Conservation (phyloP, 2,797 vertebrate species). For the Cyclopterus lumpus region DNA sequence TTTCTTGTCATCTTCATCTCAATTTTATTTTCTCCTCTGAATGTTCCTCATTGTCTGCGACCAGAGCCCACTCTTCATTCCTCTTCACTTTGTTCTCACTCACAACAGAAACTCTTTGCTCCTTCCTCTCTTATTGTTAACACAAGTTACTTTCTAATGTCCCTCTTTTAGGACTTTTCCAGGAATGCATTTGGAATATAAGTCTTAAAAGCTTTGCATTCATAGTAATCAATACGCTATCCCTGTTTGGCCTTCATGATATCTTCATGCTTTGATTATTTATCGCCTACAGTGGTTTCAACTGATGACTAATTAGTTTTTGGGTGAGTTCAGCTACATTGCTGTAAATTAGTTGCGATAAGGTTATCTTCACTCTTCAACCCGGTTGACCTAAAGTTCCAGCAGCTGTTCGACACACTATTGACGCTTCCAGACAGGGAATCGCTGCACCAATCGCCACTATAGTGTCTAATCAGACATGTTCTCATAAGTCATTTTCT, state of each 20-base stretch:
- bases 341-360: conserved; percentile 10
- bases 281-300: background rate
- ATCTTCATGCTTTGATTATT: conserved; percentile 10
- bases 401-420: background rate
- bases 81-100: conserved; percentile 13
- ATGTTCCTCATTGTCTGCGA: conserved; percentile 25
- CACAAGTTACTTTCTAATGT: conserved; percentile 7
- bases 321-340: background rate
- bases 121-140: conserved; percentile 1
- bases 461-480: background rate
- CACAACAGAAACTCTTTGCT: conserved; percentile 22
- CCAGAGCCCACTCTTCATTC: conserved; percentile 17
- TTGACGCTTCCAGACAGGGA: background rate
- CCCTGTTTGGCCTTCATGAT: background rate
- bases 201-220: conserved; percentile 34
- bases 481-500: background rate
- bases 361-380: conserved; percentile 2
- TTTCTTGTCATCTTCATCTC: conserved; percentile 56
- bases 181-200: conserved; percentile 32
- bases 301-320: background rate
- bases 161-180: conserved; percentile 25
- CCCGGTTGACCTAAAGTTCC: conserved; percentile 3
- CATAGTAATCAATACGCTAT: conserved; percentile 30
- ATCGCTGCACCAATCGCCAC: background rate
- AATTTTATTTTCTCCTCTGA: conserved; percentile 29